Conservation (phyloP, 2,113 vertebrate species). For the Oreamnos americanus region DNA sequence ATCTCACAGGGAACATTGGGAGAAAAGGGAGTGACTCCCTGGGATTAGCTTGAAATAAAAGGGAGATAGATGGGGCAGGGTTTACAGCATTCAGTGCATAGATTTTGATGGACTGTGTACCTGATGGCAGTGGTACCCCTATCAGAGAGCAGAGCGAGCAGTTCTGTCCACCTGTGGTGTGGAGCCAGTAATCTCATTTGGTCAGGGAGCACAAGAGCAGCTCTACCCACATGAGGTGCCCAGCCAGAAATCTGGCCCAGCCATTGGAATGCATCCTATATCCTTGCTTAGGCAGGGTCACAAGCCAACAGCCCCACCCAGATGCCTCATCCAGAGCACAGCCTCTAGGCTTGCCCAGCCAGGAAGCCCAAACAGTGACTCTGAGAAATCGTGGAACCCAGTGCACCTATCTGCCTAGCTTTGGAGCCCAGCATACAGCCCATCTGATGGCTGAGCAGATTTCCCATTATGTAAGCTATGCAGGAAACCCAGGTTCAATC, state of each 20-base stretch:
- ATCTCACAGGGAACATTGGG: not conserved
- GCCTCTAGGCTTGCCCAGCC: not conserved
- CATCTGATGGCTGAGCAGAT: not conserved
- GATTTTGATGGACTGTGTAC: not conserved
- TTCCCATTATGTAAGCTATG: not conserved
- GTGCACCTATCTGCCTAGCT: not conserved
- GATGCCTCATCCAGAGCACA: not conserved
- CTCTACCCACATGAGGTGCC: not conserved
- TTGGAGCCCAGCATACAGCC: not conserved
- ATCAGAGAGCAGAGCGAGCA: not conserved
- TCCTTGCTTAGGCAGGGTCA: not conserved
- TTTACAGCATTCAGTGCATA: not conserved
- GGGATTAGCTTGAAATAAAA: not conserved
- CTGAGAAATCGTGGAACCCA: not conserved
- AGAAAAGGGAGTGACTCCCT: not conserved
- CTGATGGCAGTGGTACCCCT: not conserved
- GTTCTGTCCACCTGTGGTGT: not conserved
- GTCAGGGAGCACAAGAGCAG: not conserved
- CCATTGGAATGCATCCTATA: not conserved
- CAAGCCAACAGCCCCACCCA: not conserved
- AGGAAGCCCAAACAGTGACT: not conserved
- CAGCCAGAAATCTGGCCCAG: not conserved
- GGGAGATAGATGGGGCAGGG: not conserved
- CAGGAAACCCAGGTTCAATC: not conserved
- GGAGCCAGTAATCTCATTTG: not conserved